Evolutionary conservation across 1,140 invertebrate genomes (phyloP), one percentile per base, ranked within the genome.

Genomic region (Dufourea novaeangliae): DNA sequence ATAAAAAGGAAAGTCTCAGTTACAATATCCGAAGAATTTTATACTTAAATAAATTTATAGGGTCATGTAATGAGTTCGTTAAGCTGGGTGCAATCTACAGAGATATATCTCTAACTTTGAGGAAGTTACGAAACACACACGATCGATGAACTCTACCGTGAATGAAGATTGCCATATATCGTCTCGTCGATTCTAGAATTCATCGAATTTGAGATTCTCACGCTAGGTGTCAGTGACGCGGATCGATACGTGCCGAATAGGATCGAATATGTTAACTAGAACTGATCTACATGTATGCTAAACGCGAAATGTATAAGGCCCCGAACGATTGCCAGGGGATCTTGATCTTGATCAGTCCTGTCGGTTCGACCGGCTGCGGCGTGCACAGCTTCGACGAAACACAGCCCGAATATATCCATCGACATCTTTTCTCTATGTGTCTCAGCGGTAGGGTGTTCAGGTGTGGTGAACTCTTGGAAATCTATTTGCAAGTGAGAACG

Each of bases 401-500:
- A 75, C 54, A 32, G 73, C 39, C 63, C 17, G 73, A 54, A 69
- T n/a, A n/a, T n/a, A n/a, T 76, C 56, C 73, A 61, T 76, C 73
- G 63, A 46, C 73, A 44, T 75, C 41, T 76, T n/a, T 76, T 76
- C 41, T 76, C 73, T 69, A 41, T 37, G 57, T n/a, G n/a, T 64
- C 54, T 14, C 10, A 4, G 52, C 29, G 73, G 39, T 32, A 22
- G 12, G 54, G 46, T 44, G 11, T 22, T 61, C 39, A 57, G 52
- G n/a, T 74, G 62, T 67, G 22, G 39, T 39, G 44, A 61, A 59
- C 41, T 27, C 54, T 20, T 41, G 11, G 22, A 54, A 69, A 76
- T 69, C 54, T 69, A 76, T 76, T 76, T 76, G 54, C 73, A 76
- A 76, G 73, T 69, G 66, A 69, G 66, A 75, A 75, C 63, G 64